phyloP scores from a whole-genome alignment of 2,888 invertebrate genomes.

The Carterocephalus palaemon region DNA sequence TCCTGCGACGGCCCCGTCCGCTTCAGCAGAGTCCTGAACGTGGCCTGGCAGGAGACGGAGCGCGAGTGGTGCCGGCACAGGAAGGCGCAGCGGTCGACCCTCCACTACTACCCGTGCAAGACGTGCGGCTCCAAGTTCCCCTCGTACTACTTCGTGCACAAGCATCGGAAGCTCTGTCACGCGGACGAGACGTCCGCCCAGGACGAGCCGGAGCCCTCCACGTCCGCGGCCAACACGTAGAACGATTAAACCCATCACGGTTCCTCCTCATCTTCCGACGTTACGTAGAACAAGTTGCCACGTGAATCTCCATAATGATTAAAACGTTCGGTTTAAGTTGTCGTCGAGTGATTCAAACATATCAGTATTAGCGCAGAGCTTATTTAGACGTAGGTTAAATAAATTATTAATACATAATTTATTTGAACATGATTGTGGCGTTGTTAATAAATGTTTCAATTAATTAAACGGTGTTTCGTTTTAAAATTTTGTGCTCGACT shows the following conservation, averaged over 20 bases:
- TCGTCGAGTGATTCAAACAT: constrained; percentile 31
- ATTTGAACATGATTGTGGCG: constrained; percentile 40
- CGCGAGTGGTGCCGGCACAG: constrained; percentile 93
- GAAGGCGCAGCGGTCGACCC: constrained; percentile 83
- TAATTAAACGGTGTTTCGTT: constrained; percentile 32
- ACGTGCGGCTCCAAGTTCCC: constrained; percentile 95
- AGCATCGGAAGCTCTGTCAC: constrained; percentile 92
- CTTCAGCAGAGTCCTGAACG: constrained; percentile 90
- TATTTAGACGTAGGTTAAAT: constrained; percentile 36
- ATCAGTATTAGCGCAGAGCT: constrained; percentile 34
- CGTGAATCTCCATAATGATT: not conserved
- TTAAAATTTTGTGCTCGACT: constrained; percentile 13
- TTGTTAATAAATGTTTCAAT: constrained; percentile 46
- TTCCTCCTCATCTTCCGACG: not conserved
- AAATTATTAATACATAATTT: constrained; percentile 34
- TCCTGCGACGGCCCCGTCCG: constrained; percentile 94
- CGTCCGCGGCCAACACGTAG: constrained; percentile 44
- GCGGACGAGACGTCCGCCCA: constrained; percentile 74
- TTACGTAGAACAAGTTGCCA: not conserved
- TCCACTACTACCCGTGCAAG: constrained; percentile 96
- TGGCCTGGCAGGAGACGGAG: constrained; percentile 81
- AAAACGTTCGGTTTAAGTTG: constrained; percentile 1
- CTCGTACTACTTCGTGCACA: constrained; percentile 95
- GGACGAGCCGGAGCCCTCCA: constrained; percentile 47
- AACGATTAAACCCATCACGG: not conserved